Conservation (phyloP, 35 echinoderm and acorn worm genomes). For the Ophioderma brevispina region DNA sequence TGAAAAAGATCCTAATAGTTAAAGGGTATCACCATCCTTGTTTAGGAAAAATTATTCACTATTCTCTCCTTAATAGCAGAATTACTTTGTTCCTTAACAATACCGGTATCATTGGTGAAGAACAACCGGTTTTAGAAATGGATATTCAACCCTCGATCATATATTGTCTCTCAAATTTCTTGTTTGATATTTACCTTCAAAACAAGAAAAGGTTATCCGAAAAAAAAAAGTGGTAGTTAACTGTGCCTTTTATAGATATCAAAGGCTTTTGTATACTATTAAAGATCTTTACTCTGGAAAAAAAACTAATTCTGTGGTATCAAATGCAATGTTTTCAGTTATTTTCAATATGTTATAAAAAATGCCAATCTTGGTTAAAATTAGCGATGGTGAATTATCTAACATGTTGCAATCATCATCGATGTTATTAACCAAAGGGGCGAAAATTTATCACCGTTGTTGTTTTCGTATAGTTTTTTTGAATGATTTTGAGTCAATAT, state of each 20-base stretch:
- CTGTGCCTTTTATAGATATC: slow-evolving; percentile 45
- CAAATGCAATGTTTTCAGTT: slow-evolving; percentile 43
- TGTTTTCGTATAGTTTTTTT: neutral
- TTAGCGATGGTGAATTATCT: neutral
- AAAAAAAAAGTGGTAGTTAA: no score
- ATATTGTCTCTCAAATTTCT: slow-evolving; percentile 28
- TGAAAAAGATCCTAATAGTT: no score
- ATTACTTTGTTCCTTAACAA: no score
- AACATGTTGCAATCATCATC: neutral
- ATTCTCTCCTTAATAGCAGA: no score
- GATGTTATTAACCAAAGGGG: slow-evolving; percentile 15
- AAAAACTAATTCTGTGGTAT: slow-evolving; percentile 48
- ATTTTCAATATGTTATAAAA: slow-evolving; percentile 49
- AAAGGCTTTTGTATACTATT: slow-evolving; percentile 41
- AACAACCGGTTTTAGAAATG: no score
- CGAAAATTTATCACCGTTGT: neutral
- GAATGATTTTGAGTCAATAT: neutral
- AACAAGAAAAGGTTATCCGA: slow-evolving; percentile 42
- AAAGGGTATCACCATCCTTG: no score
- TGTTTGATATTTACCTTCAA: slow-evolving; percentile 55
- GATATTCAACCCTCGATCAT: slow-evolving; percentile 55
- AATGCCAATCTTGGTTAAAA: neutral
- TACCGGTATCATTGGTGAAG: slow-evolving; percentile 47
- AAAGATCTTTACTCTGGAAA: slow-evolving; percentile 27
- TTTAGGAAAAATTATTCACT: slow-evolving; percentile 53